These are phyloP conservation scores for Charina bottae DNA, from an alignment of 2,113 vertebrate genomes.

Conservation along the genomic window DNA sequence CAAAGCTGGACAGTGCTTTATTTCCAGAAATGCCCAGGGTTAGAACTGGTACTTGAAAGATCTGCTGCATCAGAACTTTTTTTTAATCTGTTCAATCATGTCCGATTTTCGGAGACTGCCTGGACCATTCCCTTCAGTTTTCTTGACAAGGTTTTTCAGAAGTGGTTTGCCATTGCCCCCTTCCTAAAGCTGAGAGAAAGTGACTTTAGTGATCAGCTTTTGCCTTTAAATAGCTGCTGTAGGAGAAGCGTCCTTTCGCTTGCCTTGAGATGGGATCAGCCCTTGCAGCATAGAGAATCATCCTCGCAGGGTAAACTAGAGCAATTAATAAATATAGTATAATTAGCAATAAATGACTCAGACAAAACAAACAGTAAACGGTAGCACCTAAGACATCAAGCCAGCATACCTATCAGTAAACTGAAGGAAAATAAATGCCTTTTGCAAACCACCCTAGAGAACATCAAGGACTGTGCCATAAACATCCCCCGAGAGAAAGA, in stretches of 20 bases:
- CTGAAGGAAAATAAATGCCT: neutral
- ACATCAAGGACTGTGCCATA: neutral
- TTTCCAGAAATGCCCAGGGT: neutral
- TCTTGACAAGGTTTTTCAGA: no score
- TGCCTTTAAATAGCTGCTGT: neutral
- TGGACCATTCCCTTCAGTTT: no score
- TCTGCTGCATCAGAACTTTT: neutral
- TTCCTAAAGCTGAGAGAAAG: no score
- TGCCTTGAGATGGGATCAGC: neutral
- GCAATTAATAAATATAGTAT: neutral
- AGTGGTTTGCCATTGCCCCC: no score
- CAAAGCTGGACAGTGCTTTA: neutral
- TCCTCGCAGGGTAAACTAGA: neutral
- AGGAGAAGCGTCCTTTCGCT: neutral
- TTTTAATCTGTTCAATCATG: no score
- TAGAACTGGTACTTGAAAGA: neutral
- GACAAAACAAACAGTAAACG: neutral
- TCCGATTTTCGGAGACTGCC: no score
- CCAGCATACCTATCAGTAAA: neutral
- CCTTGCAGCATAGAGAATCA: neutral
- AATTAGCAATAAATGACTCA: neutral
- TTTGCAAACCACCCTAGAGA: neutral
- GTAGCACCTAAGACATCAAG: neutral
- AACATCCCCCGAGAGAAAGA: neutral
- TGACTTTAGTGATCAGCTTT: neutral